Base-by-base conservation (phyloP, 1,140 invertebrate genomes). In the Bombus sibiricus region DNA sequence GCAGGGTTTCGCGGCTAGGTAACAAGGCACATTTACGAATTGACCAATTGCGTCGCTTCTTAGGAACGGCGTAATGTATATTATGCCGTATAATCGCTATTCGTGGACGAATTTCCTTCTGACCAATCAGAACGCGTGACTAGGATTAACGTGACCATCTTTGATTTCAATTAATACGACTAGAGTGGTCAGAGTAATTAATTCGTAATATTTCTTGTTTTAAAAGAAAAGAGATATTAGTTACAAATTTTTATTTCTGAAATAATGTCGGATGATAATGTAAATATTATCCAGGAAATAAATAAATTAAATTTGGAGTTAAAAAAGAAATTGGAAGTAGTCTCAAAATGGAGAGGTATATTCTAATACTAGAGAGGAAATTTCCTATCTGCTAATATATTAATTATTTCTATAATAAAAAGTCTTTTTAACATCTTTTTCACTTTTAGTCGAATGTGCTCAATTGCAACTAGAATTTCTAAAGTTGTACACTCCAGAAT, bases 301-400 rank as follows among this genome's bases (percentile, higher is more conserved):
- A 72, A 37, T 0, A 53, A 71, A 9, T n/a, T 68, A 43, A 81
- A 89, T 6, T 71, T 83, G 15, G 43, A 88, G 25, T 39, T 90
- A n/a, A 90, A 57, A 37, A 74, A 68, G 12, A 86, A 62, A 37
- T 37, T 88, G 25, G 89, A 90, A 28, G 22, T 77, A 25, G 68
- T 90, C 34, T 90, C 80, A 12, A 90, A 86, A 34, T 39, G 82
- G 53, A 71, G 81, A 47, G 39, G 89, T 90, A 66, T 15, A 39
- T 18, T 15, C 25, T 37, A n/a, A 37, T 18, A 28, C 18, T 22
- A 53, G 5, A 53, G 6, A 22, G 6, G 47, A 53, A 22, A 53
- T 53, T 53, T 53, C 18, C 18, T 53, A 18, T 22, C 0, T 22
- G 47, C 47, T 53, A 22, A 22, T 53, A 22, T 53, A 53, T 53